Evolutionary conservation across 1,140 invertebrate genomes (phyloP).

Genomic region (Ectropis grisescens): DNA sequence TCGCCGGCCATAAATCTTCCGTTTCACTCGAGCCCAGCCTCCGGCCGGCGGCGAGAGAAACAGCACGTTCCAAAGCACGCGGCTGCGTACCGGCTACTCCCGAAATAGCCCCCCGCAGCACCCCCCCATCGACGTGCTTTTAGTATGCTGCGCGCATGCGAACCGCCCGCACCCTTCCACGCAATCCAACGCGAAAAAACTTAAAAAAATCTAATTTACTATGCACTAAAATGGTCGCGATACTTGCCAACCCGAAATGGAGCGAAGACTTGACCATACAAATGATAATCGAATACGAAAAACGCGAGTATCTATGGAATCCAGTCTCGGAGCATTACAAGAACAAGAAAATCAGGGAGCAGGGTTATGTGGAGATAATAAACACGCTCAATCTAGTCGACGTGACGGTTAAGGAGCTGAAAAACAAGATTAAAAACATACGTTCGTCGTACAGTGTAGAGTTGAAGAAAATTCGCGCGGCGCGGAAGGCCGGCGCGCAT

Average conservation of each 20-base stretch:
- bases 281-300: slow-evolving; percentile 65
- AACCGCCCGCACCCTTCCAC: slow-evolving; percentile 63
- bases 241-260: slow-evolving; percentile 63
- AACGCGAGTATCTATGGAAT: slow-evolving; percentile 62
- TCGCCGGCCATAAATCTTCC: slow-evolving; percentile 61
- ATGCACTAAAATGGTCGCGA: slow-evolving; percentile 47
- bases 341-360: slow-evolving; percentile 62
- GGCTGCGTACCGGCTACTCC: slow-evolving; percentile 63
- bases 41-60: slow-evolving; percentile 52
- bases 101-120: slow-evolving; percentile 62
- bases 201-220: slow-evolving; percentile 18
- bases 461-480: slow-evolving; percentile 66
- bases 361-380: slow-evolving; percentile 62
- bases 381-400: slow-evolving; percentile 55
- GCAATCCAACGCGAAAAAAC: slow-evolving; percentile 34
- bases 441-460: slow-evolving; percentile 65
- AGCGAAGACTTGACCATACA: slow-evolving; percentile 63
- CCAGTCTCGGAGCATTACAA: slow-evolving; percentile 61
- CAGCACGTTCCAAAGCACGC: slow-evolving; percentile 66
- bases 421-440: slow-evolving; percentile 68
- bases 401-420: slow-evolving; percentile 61
- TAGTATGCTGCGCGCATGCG: slow-evolving; percentile 69
- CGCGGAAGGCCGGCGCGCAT: slow-evolving; percentile 60
- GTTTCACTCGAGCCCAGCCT: slow-evolving; percentile 60
- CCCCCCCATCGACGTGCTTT: slow-evolving; percentile 65